Percentiles rank a stretch among this genome's conserved stretches.
phyloP scores from a whole-genome alignment of 2,888 invertebrate species.

The Isoperla grammatica region DNA sequence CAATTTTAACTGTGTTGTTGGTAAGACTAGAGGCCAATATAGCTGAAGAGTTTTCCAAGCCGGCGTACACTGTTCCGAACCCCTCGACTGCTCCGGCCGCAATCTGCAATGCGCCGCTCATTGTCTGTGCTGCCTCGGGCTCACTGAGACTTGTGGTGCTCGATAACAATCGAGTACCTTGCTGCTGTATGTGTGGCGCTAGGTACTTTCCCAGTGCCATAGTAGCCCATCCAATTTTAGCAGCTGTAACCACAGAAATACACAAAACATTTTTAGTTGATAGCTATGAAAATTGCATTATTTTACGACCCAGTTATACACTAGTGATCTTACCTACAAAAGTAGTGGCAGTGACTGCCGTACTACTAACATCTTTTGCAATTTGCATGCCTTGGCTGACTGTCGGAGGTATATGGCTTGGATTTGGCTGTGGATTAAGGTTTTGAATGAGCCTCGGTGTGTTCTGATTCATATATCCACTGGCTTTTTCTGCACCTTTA shows the following conservation, averaged over 20 bases:
- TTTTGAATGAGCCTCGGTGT: constrained; percentile 57
- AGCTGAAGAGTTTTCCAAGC: constrained; percentile 63
- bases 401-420: constrained; percentile 50
- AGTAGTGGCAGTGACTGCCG: constrained; percentile 62
- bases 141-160: constrained; percentile 51
- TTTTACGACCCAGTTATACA: not conserved
- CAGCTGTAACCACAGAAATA: constrained; percentile 40
- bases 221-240: constrained; percentile 60
- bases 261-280: no score
- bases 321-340: constrained; percentile 48
- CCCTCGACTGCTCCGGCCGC: constrained; percentile 67
- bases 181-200: constrained; percentile 62
- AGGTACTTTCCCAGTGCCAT: constrained; percentile 58
- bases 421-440: constrained; percentile 46
- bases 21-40: constrained; percentile 59
- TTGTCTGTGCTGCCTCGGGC: constrained; percentile 50
- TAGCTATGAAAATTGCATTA: no score
- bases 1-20: constrained; percentile 67
- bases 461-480: constrained; percentile 52
- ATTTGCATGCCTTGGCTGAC: constrained; percentile 55
- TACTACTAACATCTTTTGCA: constrained; percentile 60
- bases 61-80: constrained; percentile 62
- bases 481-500: constrained; percentile 60
- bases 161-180: constrained; percentile 55
- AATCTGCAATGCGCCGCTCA: constrained; percentile 57